Conservation (phyloP, 2,888 invertebrate species). For the Drosophila cracens region DNA sequence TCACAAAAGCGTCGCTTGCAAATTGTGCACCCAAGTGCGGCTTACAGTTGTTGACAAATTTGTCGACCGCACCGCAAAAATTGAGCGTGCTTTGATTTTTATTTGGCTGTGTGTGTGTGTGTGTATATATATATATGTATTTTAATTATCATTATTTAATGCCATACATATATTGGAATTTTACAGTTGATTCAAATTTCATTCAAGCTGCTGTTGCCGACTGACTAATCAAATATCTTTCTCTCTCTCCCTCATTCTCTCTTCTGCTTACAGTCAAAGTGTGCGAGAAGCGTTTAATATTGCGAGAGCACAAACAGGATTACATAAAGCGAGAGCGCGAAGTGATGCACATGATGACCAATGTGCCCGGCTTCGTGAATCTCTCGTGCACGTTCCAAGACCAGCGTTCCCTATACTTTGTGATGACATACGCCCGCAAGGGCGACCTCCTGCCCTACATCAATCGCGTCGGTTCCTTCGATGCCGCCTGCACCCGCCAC, state of each 20-base stretch:
- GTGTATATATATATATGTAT: constrained; percentile 4
- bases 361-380: constrained; percentile 95
- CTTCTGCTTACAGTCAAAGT: constrained; percentile 92
- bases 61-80: constrained; percentile 26
- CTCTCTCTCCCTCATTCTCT: background rate
- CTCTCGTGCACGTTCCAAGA: constrained; percentile 99
- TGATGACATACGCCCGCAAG: constrained; percentile 96
- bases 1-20: constrained; percentile 10
- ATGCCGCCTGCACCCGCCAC: constrained; percentile 94
- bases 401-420: constrained; percentile 95
- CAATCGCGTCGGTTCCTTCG: constrained; percentile 95
- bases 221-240: constrained; percentile 24
- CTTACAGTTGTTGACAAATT: constrained; percentile 12
- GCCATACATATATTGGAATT: constrained; percentile 39
- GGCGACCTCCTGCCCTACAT: constrained; percentile 97
- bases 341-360: constrained; percentile 93
- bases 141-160: constrained; percentile 6
- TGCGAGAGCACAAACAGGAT: constrained; percentile 96
- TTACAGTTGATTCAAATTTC: constrained; percentile 47
- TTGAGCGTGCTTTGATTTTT: constrained; percentile 15
- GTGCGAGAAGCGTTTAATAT: constrained; percentile 97
- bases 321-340: constrained; percentile 98
- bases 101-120: background rate
- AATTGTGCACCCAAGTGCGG: background rate
- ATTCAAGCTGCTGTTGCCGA: constrained; percentile 40